Conservation (phyloP, 2,797 vertebrate genomes). For the Rachycentron canadum region DNA sequence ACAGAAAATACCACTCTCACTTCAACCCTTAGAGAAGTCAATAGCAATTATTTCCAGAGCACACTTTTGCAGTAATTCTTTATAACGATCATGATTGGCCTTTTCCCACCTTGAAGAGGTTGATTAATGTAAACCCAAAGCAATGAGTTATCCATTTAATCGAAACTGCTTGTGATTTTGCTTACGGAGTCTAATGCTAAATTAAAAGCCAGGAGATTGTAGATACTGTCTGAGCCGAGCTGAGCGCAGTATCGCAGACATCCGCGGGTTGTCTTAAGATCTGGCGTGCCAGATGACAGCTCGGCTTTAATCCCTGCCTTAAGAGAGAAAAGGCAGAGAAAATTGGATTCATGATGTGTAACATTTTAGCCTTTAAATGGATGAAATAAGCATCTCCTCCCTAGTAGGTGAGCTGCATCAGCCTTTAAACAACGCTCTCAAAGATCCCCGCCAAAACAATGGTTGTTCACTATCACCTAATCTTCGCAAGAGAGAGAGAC, state of each 20-base stretch:
- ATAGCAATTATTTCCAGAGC: constrained; percentile 65
- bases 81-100: constrained; percentile 58
- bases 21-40: constrained; percentile 43
- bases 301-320: constrained; percentile 86
- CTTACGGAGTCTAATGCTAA: constrained; percentile 81
- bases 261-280: constrained; percentile 79
- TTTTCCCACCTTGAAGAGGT: constrained; percentile 50
- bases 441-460: constrained; percentile 83
- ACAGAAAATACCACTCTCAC: constrained; percentile 27
- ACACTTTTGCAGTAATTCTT: constrained; percentile 59
- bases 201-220: constrained; percentile 81
- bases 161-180: constrained; percentile 77
- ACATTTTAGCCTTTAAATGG: constrained; percentile 86
- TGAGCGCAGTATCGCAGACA: constrained; percentile 75
- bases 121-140: constrained; percentile 64
- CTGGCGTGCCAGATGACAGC: constrained; percentile 81
- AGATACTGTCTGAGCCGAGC: constrained; percentile 79
- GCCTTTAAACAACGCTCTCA: constrained; percentile 79
- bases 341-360: constrained; percentile 87
- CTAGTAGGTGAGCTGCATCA: constrained; percentile 80
- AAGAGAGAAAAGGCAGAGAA: constrained; percentile 79
- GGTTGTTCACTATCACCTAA: constrained; percentile 78
- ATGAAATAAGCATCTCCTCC: constrained; percentile 81
- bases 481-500: constrained; percentile 58
- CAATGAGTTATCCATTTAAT: constrained; percentile 72